These are phyloP conservation scores for Cynocephalus volans DNA, from an alignment of 2,113 vertebrate genomes.

Conservation along the genomic window DNA sequence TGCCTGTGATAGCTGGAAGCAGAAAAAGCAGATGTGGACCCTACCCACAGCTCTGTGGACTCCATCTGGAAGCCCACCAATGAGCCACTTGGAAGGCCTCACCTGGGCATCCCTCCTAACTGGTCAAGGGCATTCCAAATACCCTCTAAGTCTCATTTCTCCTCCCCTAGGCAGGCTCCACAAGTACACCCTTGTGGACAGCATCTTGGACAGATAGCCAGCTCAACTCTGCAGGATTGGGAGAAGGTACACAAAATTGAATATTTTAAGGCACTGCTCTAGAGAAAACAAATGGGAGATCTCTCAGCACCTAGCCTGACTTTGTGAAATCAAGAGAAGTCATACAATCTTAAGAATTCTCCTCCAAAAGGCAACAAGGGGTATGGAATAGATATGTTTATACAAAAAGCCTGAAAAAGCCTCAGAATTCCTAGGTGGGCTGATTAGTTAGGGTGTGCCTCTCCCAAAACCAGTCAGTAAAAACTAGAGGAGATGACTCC, in stretches of 20 bases:
- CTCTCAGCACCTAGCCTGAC: background rate
- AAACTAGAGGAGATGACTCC: background rate
- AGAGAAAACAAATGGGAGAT: background rate
- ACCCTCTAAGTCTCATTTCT: too few relatives aligned
- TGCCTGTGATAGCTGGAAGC: background rate
- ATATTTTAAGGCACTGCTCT: background rate
- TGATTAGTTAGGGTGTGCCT: background rate
- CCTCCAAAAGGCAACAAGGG: background rate
- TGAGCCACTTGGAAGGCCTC: background rate
- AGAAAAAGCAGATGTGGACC: background rate
- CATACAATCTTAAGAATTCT: background rate
- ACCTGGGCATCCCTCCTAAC: background rate
- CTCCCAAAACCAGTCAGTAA: background rate
- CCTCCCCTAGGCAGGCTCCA: background rate
- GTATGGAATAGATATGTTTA: background rate
- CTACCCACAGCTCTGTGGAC: background rate
- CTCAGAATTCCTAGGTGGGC: background rate
- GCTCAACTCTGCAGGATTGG: background rate
- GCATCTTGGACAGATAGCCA: background rate
- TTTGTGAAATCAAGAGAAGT: background rate
- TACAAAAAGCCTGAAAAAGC: background rate
- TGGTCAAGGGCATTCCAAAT: background rate
- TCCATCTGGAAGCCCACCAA: background rate
- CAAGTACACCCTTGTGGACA: background rate
- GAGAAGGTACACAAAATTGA: background rate